Percentiles rank a stretch among this genome's conserved stretches.
Conservation (phyloP, 2,797 vertebrate species). For the Chromobotia macracanthus region DNA sequence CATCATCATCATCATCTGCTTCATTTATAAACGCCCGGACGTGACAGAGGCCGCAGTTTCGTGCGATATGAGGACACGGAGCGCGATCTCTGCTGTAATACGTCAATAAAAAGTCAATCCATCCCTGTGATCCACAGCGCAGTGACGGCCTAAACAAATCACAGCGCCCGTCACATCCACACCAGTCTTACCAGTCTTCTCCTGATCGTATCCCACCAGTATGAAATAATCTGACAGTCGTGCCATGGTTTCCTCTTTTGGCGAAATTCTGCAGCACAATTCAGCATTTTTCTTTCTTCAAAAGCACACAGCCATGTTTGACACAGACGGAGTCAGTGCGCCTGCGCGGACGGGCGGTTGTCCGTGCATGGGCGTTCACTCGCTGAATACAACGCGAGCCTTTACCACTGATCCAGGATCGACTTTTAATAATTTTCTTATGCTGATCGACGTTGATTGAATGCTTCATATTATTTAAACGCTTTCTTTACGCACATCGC, state of each 20-base stretch:
- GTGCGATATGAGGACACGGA: not conserved
- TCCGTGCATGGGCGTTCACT: conserved; percentile 74
- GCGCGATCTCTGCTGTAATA: not conserved
- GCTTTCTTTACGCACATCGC: no score
- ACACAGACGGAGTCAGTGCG: conserved; percentile 84
- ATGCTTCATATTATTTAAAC: no score
- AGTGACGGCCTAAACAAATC: conserved; percentile 72
- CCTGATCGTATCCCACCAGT: conserved; percentile 93
- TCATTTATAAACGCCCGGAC: not conserved
- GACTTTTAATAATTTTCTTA: not conserved
- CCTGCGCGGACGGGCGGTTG: conserved; percentile 77
- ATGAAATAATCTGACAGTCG: conserved; percentile 96
- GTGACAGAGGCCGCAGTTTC: not conserved
- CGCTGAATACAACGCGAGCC: not conserved
- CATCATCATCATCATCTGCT: no score
- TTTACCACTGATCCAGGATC: not conserved
- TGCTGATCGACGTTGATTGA: not conserved
- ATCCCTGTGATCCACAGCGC: conserved; percentile 58
- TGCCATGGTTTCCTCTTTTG: conserved; percentile 87
- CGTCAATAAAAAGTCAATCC: conserved; percentile 21
- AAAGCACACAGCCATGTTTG: conserved; percentile 96
- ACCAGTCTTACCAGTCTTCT: conserved; percentile 88
- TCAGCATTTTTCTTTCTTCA: conserved; percentile 94
- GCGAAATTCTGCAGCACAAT: conserved; percentile 75
- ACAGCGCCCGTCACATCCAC: conserved; percentile 45